phyloP scores from a whole-genome alignment of 2,888 invertebrate genomes.

The Congeria kusceri region DNA sequence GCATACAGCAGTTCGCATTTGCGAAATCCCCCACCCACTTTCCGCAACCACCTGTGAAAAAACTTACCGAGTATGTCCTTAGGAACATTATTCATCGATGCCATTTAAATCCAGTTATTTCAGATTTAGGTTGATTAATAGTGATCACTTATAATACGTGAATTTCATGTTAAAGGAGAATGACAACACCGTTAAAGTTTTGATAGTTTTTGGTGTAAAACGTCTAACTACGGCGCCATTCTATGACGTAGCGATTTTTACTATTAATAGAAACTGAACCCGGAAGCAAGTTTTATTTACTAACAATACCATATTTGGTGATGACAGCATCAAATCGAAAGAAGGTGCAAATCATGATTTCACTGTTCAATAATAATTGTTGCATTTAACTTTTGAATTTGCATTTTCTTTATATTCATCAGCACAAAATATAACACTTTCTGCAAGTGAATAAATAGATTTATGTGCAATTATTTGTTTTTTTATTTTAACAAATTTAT shows the following conservation, averaged over 20 bases:
- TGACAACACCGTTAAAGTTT: too few species aligned
- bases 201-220: neutral
- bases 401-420: too few species aligned
- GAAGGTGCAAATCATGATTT: too few species aligned
- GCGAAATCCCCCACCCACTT: conserved; percentile 21
- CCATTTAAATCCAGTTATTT: conserved; percentile 57
- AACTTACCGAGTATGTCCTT: conserved; percentile 76
- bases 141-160: neutral
- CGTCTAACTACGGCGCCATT: conserved; percentile 16
- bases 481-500: too few species aligned
- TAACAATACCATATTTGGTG: conserved; percentile 51
- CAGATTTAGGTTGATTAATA: neutral
- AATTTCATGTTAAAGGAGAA: neutral
- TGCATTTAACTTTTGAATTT: too few species aligned
- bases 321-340: neutral
- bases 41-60: neutral
- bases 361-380: too few species aligned
- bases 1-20: too few species aligned
- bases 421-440: too few species aligned
- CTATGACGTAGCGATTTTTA: conserved; percentile 41
- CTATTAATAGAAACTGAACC: conserved; percentile 55
- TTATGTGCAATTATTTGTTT: too few species aligned
- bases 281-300: conserved; percentile 60
- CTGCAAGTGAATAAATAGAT: too few species aligned
- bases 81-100: conserved; percentile 73